Evolutionary conservation across 1,140 invertebrate species (phyloP).

Genomic region (Palaemon carinicauda): DNA sequence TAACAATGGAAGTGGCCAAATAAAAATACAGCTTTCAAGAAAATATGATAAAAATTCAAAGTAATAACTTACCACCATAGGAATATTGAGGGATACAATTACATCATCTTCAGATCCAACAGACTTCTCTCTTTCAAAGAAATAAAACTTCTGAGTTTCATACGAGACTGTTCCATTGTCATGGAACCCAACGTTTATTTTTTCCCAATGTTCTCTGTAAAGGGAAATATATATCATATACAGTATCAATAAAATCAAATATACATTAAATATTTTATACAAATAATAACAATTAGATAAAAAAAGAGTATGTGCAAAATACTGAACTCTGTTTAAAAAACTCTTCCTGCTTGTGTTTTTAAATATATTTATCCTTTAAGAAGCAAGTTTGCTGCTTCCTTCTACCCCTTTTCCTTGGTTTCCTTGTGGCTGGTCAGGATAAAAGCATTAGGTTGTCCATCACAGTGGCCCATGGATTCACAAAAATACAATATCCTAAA

Average conservation of each 20-base stretch:
- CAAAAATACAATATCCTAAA: background rate
- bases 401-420: too few species aligned
- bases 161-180: constrained; percentile 89
- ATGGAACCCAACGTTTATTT: constrained; percentile 82
- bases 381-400: too few species aligned
- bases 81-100: constrained; percentile 89
- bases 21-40: background rate
- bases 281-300: too few species aligned
- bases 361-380: too few species aligned
- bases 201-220: constrained; percentile 85
- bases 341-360: too few species aligned
- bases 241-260: too few species aligned
- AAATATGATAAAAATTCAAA: background rate
- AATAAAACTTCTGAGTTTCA: constrained; percentile 83
- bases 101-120: constrained; percentile 81
- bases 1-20: background rate
- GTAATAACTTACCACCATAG: constrained; percentile 79
- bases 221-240: background rate
- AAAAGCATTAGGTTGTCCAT: too few species aligned
- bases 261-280: too few species aligned
- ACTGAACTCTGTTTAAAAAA: too few species aligned
- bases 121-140: constrained; percentile 85
- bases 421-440: too few species aligned
- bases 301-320: too few species aligned
- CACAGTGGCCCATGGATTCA: background rate